Percentiles rank a stretch among this genome's conserved stretches.
Evolutionary conservation across 23 tunicate genomes (phyloP).

Genomic region (Pegea sp.): DNA sequence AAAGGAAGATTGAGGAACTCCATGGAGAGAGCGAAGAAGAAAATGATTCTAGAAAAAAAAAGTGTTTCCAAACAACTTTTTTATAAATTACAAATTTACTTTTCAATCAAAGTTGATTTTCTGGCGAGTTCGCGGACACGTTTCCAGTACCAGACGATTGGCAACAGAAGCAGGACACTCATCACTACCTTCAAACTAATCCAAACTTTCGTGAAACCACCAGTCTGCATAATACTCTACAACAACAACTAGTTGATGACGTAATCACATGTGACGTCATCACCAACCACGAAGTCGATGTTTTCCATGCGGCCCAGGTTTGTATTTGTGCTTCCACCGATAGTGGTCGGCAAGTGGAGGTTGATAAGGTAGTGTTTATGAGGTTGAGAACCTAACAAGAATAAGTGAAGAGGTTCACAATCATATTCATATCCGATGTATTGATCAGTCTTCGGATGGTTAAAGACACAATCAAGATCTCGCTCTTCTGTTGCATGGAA

Average conservation of each 20-base stretch:
- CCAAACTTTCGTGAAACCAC: constrained; percentile 82
- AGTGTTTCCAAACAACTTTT: not conserved
- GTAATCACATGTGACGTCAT: not conserved
- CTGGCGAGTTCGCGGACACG: constrained; percentile 26
- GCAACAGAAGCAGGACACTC: constrained; percentile 32
- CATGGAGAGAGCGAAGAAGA: constrained; percentile 38
- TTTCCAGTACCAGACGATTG: constrained; percentile 65
- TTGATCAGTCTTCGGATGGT: constrained; percentile 10
- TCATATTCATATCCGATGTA: constrained; percentile 24
- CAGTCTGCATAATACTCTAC: constrained; percentile 49
- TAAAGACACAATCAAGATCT: constrained; percentile 27
- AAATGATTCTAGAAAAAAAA: constrained; percentile 21
- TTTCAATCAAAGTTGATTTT: constrained; percentile 60
- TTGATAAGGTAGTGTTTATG: constrained; percentile 58
- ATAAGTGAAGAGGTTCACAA: constrained; percentile 45
- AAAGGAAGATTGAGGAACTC: constrained; percentile 50
- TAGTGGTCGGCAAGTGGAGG: constrained; percentile 19
- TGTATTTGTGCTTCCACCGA: not conserved
- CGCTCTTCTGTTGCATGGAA: constrained; percentile 24
- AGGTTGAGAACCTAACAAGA: constrained; percentile 68
- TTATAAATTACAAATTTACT: no score
- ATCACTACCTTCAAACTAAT: constrained; percentile 24
- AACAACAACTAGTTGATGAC: not conserved
- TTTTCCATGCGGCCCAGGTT: constrained; percentile 3
- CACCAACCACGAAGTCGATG: constrained; percentile 4